A percentile compares a stretch with the other conserved stretches of the same genome.
These are phyloP conservation scores for Leptura quadrifasciata DNA, from an alignment of 2,888 invertebrate species.

Conservation along the genomic window DNA sequence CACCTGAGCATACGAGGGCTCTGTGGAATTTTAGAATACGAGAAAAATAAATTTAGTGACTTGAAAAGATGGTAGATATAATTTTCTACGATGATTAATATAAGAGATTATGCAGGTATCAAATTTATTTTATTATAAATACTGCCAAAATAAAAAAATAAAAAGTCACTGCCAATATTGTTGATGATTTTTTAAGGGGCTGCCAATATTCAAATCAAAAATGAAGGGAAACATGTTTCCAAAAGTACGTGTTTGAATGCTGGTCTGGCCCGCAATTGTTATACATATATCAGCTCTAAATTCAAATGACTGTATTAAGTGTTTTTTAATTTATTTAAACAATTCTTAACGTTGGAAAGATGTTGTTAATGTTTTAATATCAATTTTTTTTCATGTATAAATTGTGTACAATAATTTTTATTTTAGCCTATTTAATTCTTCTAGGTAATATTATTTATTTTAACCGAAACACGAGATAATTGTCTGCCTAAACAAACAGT, in stretches of 20 bases:
- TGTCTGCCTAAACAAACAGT: background rate
- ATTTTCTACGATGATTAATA: conserved; percentile 41
- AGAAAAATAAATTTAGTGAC: conserved; percentile 20
- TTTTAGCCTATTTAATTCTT: conserved; percentile 31
- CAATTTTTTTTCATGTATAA: conserved; percentile 23
- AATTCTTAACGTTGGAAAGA: conserved; percentile 26
- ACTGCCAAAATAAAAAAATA: conserved; percentile 52
- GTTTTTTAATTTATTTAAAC: conserved; percentile 42
- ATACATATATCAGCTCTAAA: conserved; percentile 33
- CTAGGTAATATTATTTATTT: conserved; percentile 33
- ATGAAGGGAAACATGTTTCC: background rate
- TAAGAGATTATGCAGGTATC: conserved; percentile 32
- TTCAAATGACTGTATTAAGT: conserved; percentile 42
- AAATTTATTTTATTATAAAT: conserved; percentile 44
- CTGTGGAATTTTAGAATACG: conserved; percentile 38
- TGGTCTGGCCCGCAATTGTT: conserved; percentile 32
- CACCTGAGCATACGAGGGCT: background rate
- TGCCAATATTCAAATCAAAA: conserved; percentile 13
- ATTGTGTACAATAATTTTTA: conserved; percentile 37
- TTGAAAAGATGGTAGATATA: conserved; percentile 25
- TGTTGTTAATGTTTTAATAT: conserved; percentile 35
- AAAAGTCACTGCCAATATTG: conserved; percentile 56
- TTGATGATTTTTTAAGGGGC: conserved; percentile 51
- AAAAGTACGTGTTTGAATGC: conserved; percentile 13
- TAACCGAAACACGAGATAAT: conserved; percentile 18